phyloP scores from a whole-genome alignment of 2,113 vertebrate species.

The Coreoperca whiteheadi region DNA sequence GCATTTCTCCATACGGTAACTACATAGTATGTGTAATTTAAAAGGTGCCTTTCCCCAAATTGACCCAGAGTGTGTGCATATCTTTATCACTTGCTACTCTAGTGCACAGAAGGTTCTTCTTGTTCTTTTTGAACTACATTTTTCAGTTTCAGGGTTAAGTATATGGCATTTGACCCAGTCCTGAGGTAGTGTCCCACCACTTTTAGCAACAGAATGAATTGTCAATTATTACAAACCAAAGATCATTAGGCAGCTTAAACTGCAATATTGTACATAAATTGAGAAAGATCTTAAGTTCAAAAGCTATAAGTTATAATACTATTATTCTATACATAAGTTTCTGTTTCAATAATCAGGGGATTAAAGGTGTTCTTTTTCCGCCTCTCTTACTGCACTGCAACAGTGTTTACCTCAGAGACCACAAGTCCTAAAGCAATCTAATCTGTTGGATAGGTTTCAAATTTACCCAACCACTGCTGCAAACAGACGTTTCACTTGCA shows the following conservation, averaged over 20 bases:
- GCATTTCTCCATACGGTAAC: constrained; percentile 88
- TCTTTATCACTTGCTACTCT: background rate
- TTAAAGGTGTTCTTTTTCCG: constrained; percentile 9
- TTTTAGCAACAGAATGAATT: background rate
- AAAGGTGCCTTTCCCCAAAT: background rate
- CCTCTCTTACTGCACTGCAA: background rate
- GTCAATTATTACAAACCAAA: background rate
- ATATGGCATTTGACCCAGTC: background rate
- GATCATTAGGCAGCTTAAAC: background rate
- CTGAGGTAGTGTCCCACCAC: background rate
- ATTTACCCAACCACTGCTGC: constrained; percentile 7
- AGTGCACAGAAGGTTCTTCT: background rate
- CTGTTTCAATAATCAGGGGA: constrained; percentile 6
- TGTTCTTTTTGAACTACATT: background rate
- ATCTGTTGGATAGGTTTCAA: constrained; percentile 29
- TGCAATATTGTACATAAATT: background rate
- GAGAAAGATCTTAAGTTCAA: no score
- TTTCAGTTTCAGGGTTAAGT: background rate
- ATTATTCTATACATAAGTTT: background rate
- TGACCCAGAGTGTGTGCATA: background rate
- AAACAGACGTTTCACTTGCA: constrained; percentile 8
- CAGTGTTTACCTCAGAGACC: constrained; percentile 38
- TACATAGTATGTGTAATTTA: background rate
- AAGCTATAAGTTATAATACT: background rate
- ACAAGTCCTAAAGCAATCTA: constrained; percentile 30